Conservation (phyloP, 2,888 invertebrate species). For the Neocrepidodera transversa region DNA sequence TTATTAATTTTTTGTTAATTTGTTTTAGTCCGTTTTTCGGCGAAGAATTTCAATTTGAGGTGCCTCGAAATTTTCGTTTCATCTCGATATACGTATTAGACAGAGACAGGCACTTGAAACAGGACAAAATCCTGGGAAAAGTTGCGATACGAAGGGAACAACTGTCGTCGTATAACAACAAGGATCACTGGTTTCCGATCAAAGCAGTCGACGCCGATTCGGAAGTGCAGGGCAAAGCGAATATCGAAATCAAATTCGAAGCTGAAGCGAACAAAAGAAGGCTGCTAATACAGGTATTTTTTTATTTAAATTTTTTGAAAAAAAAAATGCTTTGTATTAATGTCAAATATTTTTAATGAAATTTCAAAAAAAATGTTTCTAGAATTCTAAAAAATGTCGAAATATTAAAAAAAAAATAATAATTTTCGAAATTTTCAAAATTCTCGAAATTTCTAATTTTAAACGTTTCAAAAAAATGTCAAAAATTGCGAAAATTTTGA, state of each 20-base stretch:
- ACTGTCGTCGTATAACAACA: conserved; percentile 85
- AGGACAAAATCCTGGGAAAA: conserved; percentile 83
- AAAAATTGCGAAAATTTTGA: too few species aligned
- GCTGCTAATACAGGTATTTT: conserved; percentile 65
- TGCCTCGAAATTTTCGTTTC: conserved; percentile 87
- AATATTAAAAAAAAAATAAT: too few species aligned
- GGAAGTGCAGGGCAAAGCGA: conserved; percentile 90
- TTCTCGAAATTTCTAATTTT: too few species aligned
- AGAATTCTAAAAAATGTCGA: too few species aligned
- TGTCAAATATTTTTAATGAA: neutral
- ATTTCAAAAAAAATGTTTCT: too few species aligned
- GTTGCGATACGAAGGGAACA: conserved; percentile 90
- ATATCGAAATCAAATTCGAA: conserved; percentile 79
- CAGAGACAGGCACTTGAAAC: conserved; percentile 82
- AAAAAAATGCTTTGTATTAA: neutral
- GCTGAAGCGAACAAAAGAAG: conserved; percentile 61
- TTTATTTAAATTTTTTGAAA: too few species aligned
- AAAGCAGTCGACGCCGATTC: conserved; percentile 87
- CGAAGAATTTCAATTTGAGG: conserved; percentile 92
- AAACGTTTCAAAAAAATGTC: too few species aligned
- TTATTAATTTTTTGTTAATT: neutral
- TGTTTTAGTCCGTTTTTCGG: conserved; percentile 85
- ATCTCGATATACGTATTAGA: conserved; percentile 90
- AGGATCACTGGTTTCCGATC: conserved; percentile 91
- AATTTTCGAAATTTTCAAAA: too few species aligned